Percentiles rank a stretch among this genome's conserved stretches.
These are phyloP conservation scores for Caenorhabditis angaria DNA, from an alignment of 2,888 invertebrate species.

Conservation along the genomic window DNA sequence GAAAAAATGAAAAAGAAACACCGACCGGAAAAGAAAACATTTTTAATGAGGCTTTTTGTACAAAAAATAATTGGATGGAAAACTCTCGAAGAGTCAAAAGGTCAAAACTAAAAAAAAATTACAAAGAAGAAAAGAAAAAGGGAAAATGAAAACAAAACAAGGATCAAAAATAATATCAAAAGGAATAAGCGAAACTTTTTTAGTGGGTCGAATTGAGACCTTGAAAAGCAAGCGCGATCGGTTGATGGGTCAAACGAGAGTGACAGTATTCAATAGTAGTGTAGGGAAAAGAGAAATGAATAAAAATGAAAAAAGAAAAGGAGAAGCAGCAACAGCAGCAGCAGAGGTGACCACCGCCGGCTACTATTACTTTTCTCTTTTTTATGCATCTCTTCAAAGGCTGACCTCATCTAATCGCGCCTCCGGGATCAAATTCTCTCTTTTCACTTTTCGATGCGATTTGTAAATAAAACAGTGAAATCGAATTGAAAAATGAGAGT, in stretches of 20 bases:
- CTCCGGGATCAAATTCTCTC: conserved; percentile 4
- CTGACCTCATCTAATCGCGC: conserved; percentile 2
- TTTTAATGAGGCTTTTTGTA: no score
- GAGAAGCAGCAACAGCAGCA: not conserved
- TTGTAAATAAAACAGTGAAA: not conserved
- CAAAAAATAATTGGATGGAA: no score
- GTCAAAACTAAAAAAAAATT: not conserved
- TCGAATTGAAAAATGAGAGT: not conserved
- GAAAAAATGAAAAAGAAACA: no score
- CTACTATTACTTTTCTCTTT: not conserved
- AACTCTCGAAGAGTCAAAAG: not conserved
- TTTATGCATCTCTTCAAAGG: not conserved
- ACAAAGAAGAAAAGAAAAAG: not conserved
- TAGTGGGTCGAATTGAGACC: conserved; percentile 56
- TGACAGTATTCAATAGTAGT: conserved; percentile 23
- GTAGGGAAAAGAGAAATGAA: not conserved
- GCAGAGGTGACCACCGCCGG: not conserved
- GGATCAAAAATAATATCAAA: not conserved
- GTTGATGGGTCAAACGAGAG: conserved; percentile 45
- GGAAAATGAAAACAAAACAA: not conserved
- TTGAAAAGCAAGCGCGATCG: conserved; percentile 47
- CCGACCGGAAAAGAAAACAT: no score
- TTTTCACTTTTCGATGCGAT: conserved; percentile 4
- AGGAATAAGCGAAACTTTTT: conserved; percentile 15
- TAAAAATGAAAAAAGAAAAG: not conserved